These are phyloP conservation scores for Macroramphosus scolopax DNA, from an alignment of 2,797 vertebrate genomes.

Conservation along the genomic window DNA sequence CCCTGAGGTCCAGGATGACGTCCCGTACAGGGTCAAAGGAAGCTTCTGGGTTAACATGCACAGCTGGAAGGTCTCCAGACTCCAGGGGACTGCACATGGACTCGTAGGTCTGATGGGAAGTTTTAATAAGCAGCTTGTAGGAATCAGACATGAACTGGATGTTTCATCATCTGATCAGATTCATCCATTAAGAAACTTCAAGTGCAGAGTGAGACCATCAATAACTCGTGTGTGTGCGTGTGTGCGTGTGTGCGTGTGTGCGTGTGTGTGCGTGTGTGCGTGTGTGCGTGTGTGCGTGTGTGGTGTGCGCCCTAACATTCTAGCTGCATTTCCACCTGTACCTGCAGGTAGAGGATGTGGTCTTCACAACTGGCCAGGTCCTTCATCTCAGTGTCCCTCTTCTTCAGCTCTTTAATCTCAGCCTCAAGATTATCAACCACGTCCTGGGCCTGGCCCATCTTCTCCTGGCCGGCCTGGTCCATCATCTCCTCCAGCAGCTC, in stretches of 20 bases:
- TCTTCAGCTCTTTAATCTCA: conserved; percentile 69
- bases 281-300: too few relatives aligned
- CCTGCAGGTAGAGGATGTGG: conserved; percentile 78
- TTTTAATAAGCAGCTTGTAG: too few relatives aligned
- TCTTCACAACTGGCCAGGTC: conserved; percentile 73
- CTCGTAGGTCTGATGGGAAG: conserved; percentile 62
- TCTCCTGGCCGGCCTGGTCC: conserved; percentile 68
- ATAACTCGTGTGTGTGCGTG: too few relatives aligned
- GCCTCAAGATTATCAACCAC: conserved; percentile 65
- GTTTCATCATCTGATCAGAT: too few relatives aligned
- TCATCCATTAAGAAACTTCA: too few relatives aligned
- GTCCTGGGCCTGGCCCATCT: conserved; percentile 74
- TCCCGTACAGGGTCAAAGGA: conserved; percentile 69
- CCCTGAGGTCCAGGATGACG: conserved; percentile 67
- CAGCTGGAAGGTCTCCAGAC: conserved; percentile 59
- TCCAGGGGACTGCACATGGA: conserved; percentile 67
- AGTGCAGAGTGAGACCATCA: too few relatives aligned
- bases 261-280: too few relatives aligned
- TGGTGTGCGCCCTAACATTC: too few relatives aligned
- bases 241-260: too few relatives aligned
- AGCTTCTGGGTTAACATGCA: conserved; percentile 61
- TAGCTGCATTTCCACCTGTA: conserved; percentile 21
- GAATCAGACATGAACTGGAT: too few relatives aligned
- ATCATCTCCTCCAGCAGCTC: conserved; percentile 74
- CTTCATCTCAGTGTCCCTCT: conserved; percentile 71